phyloP scores from a whole-genome alignment of 2,113 vertebrate genomes.

The Eonycteris spelaea region DNA sequence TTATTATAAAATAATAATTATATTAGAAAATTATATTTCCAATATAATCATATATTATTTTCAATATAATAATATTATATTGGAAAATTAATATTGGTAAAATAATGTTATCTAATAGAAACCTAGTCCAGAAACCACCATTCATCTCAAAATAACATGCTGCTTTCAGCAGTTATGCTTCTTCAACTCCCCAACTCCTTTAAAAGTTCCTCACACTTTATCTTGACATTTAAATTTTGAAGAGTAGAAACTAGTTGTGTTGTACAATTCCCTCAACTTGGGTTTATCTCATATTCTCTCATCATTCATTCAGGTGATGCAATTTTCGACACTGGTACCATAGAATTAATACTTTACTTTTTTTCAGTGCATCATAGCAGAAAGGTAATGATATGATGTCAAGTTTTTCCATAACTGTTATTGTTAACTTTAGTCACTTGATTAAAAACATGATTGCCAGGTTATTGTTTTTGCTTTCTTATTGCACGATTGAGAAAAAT shows the following conservation, averaged over 20 bases:
- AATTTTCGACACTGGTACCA: background rate
- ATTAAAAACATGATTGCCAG: background rate
- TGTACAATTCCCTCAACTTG: background rate
- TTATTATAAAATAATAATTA: background rate
- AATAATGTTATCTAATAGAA: background rate
- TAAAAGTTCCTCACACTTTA: background rate
- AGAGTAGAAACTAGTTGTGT: background rate
- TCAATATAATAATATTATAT: background rate
- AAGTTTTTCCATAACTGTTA: background rate
- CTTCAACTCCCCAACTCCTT: background rate
- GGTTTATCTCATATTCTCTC: background rate
- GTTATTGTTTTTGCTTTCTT: background rate
- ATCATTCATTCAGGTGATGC: background rate
- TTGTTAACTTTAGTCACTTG: background rate
- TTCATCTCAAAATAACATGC: background rate
- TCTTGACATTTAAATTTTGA: background rate
- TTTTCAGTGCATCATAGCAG: background rate
- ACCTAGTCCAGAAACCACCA: background rate
- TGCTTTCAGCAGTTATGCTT: background rate
- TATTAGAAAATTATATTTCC: background rate
- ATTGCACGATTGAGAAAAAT: background rate
- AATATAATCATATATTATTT: too few species aligned
- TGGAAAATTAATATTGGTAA: background rate
- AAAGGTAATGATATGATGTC: background rate
- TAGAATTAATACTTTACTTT: background rate